These are phyloP conservation scores for Phyllotreta cruciferae DNA, from an alignment of 2,888 invertebrate species.

Conservation along the genomic window DNA sequence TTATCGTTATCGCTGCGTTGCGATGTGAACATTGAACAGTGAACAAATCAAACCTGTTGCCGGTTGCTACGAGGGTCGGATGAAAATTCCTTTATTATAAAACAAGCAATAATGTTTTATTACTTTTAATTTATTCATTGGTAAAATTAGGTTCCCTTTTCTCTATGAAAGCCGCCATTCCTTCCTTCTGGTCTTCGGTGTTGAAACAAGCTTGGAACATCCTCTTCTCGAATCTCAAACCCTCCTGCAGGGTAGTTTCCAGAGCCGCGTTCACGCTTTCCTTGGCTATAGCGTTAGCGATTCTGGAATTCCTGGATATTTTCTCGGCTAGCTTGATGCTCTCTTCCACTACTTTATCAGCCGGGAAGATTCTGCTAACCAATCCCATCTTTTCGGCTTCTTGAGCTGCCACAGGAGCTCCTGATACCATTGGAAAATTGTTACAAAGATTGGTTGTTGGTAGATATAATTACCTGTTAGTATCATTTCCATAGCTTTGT, in stretches of 20 bases:
- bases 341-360: slow-evolving; percentile 85
- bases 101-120: no score
- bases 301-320: slow-evolving; percentile 86
- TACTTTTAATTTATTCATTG: slow-evolving; percentile 2
- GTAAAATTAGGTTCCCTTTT: slow-evolving; percentile 90
- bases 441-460: no score
- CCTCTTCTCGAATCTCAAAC: slow-evolving; percentile 87
- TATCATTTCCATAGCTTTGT: slow-evolving; percentile 98
- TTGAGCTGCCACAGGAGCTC: slow-evolving; percentile 82
- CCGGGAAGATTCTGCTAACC: slow-evolving; percentile 90
- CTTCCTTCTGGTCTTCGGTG: slow-evolving; percentile 93
- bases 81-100: no score
- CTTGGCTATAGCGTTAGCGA: slow-evolving; percentile 87
- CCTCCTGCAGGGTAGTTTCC: slow-evolving; percentile 88
- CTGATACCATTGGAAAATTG: slow-evolving; percentile 41
- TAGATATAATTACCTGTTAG: slow-evolving; percentile 73
- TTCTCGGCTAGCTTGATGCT: slow-evolving; percentile 95
- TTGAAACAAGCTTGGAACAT: slow-evolving; percentile 86
- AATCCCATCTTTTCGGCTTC: slow-evolving; percentile 92
- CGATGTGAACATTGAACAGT: no score
- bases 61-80: no score
- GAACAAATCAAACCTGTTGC: no score
- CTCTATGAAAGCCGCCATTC: slow-evolving; percentile 96
- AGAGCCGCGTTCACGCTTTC: slow-evolving; percentile 89
- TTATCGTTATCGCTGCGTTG: no score